A percentile compares a stretch with the other conserved stretches of the same genome.
phyloP scores from a whole-genome alignment of 2,797 vertebrate species.

The Lepidocolaptes lacrymiger region DNA sequence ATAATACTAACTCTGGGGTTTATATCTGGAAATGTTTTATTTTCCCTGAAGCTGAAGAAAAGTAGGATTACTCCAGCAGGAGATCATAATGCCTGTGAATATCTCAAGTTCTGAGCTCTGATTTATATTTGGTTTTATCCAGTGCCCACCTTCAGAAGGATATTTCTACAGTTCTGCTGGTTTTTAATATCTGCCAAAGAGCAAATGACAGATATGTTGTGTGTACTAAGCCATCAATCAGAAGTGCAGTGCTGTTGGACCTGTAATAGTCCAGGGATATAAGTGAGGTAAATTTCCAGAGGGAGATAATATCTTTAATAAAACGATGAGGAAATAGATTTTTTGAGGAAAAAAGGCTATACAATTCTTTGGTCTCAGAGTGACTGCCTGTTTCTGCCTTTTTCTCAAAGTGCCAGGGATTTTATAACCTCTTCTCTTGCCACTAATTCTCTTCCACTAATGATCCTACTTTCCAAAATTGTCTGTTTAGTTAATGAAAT shows the following conservation, averaged over 20 bases:
- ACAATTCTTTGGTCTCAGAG: neutral
- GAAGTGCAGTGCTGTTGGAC: neutral
- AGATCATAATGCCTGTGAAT: neutral
- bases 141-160: conserved; percentile 1
- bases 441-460: neutral
- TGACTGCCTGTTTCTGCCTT: neutral
- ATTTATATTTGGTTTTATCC: conserved; percentile 27
- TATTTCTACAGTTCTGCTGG: conserved; percentile 14
- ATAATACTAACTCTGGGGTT: neutral
- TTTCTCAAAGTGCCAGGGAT: neutral
- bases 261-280: neutral
- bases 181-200: conserved; percentile 48
- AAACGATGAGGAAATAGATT: conserved; percentile 29
- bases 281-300: conserved; percentile 44
- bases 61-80: neutral
- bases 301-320: conserved; percentile 51
- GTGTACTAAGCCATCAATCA: conserved; percentile 30
- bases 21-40: neutral
- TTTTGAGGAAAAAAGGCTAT: neutral
- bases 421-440: neutral
- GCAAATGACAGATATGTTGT: conserved; percentile 25
- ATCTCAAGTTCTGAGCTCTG: neutral
- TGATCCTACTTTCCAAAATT: neutral
- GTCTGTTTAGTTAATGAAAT: neutral
- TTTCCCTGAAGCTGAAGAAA: neutral